Conservation (phyloP, 2,113 vertebrate species). For the Cryptomyrus ogoouensis region DNA sequence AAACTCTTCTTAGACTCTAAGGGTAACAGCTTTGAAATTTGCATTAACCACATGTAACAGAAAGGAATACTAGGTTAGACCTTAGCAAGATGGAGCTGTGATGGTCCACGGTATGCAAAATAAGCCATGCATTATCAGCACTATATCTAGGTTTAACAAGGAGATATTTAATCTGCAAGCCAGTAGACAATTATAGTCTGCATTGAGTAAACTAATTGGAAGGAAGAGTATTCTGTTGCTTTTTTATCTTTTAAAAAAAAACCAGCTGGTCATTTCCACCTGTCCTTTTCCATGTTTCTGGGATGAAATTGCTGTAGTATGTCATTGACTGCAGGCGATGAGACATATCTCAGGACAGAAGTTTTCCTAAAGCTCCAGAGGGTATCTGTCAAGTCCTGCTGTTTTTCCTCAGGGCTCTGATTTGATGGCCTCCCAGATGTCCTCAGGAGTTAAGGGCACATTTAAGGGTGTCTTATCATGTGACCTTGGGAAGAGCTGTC, state of each 20-base stretch:
- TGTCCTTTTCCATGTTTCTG: background rate
- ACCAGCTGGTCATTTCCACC: background rate
- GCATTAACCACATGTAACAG: background rate
- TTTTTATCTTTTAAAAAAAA: background rate
- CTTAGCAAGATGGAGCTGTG: background rate
- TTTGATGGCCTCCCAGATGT: background rate
- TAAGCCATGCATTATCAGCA: background rate
- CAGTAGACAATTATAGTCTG: background rate
- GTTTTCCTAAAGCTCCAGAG: background rate
- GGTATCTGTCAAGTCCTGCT: background rate
- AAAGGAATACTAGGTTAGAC: background rate
- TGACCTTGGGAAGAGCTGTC: background rate
- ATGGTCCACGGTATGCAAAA: background rate
- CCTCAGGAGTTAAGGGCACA: background rate
- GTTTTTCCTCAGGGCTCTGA: background rate
- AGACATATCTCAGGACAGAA: background rate
- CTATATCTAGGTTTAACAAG: background rate
- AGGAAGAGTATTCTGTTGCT: background rate
- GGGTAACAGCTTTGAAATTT: background rate
- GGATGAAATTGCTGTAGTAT: background rate
- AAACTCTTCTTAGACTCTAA: background rate
- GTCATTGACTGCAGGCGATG: background rate
- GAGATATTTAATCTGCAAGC: background rate
- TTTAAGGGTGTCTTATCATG: background rate
- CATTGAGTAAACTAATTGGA: background rate